Conservation (phyloP, 2,797 vertebrate genomes). For the Tapera naevia region DNA sequence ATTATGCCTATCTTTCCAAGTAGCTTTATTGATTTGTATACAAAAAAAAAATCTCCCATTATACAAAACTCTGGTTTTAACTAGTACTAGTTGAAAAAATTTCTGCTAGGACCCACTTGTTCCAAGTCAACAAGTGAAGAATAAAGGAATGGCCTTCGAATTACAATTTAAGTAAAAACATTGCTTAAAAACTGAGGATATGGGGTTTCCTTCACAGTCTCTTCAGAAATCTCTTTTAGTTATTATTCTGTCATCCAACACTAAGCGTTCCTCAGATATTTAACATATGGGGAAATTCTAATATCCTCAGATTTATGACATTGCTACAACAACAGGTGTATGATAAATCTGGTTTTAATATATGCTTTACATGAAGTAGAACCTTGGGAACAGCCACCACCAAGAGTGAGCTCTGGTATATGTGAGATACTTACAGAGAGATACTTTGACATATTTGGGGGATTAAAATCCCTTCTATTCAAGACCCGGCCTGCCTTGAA, state of each 20-base stretch:
- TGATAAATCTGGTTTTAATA: neutral
- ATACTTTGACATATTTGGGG: neutral
- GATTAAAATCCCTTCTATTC: neutral
- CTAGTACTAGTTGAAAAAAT: neutral
- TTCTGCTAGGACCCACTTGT: neutral
- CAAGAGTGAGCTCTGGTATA: neutral
- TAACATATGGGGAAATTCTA: neutral
- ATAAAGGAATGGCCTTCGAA: neutral
- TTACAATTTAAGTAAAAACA: neutral
- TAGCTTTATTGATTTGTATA: neutral
- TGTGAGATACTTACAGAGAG: neutral
- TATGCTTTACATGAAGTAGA: neutral
- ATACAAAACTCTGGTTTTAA: neutral
- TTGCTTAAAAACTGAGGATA: neutral
- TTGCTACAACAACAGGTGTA: neutral
- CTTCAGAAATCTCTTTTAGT: constrained; percentile 59
- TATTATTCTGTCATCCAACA: constrained; percentile 36
- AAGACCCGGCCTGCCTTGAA: neutral
- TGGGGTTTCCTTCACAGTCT: constrained; percentile 17
- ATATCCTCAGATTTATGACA: neutral
- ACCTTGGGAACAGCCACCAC: neutral
- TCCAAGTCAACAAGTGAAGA: neutral
- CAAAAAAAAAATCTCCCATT: no score
- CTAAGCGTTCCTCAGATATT: constrained; percentile 28
- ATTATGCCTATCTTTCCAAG: neutral